A percentile compares a stretch with the other conserved stretches of the same genome.
Conservation (phyloP, 1,140 invertebrate genomes). For the Copidosoma floridanum region DNA sequence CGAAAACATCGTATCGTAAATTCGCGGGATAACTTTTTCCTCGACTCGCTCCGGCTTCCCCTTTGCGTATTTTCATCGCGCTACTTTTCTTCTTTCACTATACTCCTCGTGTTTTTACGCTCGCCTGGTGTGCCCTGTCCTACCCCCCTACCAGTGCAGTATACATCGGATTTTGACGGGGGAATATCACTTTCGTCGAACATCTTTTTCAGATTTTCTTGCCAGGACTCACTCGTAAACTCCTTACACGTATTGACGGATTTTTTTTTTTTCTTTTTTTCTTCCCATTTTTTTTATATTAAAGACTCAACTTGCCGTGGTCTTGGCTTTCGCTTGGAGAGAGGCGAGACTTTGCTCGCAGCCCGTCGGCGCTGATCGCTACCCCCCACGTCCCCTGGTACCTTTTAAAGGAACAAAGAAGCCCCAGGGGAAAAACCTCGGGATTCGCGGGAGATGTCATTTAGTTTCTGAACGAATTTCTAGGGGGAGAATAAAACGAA, state of each 20-base stretch:
- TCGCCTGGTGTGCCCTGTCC: neutral
- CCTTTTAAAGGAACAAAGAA: slow-evolving; percentile 26
- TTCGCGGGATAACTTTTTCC: slow-evolving; percentile 10
- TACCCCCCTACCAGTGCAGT: too few species aligned
- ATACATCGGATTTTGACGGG: too few species aligned
- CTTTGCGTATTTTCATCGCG: too few species aligned
- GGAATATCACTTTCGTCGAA: neutral
- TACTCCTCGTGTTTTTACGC: neutral
- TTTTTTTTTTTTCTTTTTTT: neutral
- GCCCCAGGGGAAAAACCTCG: slow-evolving; percentile 11
- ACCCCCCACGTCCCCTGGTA: slow-evolving; percentile 14
- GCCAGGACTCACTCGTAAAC: neutral
- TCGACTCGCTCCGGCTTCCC: neutral
- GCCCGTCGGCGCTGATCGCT: slow-evolving; percentile 9
- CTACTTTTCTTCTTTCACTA: neutral
- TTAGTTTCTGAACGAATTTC: slow-evolving; percentile 14
- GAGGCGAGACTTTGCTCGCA: too few species aligned
- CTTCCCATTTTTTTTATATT: slow-evolving; percentile 10
- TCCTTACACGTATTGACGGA: too few species aligned
- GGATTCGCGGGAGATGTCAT: slow-evolving; percentile 19
- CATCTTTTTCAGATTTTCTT: neutral
- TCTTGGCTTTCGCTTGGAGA: too few species aligned
- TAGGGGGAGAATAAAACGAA: neutral
- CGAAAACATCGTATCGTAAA: slow-evolving; percentile 13
- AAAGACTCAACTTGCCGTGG: too few species aligned